Conservation (phyloP, 2,888 invertebrate genomes). For the Mythimna pallens region DNA sequence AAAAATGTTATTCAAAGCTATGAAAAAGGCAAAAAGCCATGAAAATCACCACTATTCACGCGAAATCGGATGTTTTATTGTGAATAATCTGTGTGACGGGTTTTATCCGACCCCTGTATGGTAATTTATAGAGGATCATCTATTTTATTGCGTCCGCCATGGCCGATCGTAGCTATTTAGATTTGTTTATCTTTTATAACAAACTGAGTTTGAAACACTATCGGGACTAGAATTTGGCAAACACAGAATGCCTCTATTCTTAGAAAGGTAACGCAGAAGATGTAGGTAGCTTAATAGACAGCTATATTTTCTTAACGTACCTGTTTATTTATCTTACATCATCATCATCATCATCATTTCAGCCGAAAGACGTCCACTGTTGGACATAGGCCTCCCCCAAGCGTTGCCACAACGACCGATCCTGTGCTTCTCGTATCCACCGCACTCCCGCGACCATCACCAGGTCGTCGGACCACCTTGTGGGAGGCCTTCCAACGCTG, state of each 20-base stretch:
- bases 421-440: too few relatives aligned
- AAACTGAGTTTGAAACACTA: slow-evolving; percentile 30
- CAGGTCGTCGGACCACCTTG: too few relatives aligned
- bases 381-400: too few relatives aligned
- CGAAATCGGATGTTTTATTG: slow-evolving; percentile 54
- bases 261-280: not conserved
- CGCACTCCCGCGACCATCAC: too few relatives aligned
- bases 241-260: not conserved
- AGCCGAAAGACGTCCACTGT: too few relatives aligned
- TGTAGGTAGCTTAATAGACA: not conserved
- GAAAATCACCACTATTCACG: slow-evolving; percentile 45
- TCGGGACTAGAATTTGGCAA: not conserved
- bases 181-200: slow-evolving; percentile 45
- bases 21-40: slow-evolving; percentile 7
- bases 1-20: not conserved
- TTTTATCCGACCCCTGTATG: slow-evolving; percentile 50
- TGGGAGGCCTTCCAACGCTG: too few relatives aligned
- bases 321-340: too few relatives aligned
- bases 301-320: too few relatives aligned
- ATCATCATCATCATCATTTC: too few relatives aligned
- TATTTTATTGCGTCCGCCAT: slow-evolving; percentile 54
- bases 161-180: slow-evolving; percentile 34
- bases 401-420: too few relatives aligned
- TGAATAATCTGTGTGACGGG: slow-evolving; percentile 58
- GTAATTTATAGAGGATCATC: slow-evolving; percentile 58